These are phyloP conservation scores for Halcyon senegalensis DNA, from an alignment of 2,113 vertebrate genomes.

Conservation along the genomic window DNA sequence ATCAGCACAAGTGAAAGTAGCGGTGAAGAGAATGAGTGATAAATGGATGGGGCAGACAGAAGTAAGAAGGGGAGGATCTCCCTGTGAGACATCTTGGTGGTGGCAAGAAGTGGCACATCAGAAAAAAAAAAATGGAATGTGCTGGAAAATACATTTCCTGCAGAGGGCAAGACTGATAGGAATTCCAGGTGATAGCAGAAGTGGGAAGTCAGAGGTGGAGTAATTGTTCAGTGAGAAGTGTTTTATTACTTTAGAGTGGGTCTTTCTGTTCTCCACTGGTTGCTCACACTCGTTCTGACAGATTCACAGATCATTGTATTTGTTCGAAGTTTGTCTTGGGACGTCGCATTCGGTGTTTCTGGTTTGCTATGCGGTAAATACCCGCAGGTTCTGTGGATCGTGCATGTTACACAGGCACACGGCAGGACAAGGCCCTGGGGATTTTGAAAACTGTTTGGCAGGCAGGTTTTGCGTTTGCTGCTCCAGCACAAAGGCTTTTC, in stretches of 20 bases:
- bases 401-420: not conserved
- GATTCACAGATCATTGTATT: not conserved
- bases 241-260: not conserved
- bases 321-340: not conserved
- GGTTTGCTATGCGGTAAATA: not conserved
- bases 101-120: not conserved
- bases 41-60: not conserved
- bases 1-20: not conserved
- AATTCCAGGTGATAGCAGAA: not conserved
- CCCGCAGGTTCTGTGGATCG: too few species aligned
- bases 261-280: not conserved
- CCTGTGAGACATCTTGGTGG: not conserved
- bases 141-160: not conserved
- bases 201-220: not conserved
- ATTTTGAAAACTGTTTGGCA: not conserved
- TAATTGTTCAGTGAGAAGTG: not conserved
- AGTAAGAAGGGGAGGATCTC: not conserved
- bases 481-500: not conserved
- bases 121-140: not conserved
- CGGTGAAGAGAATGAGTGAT: not conserved
- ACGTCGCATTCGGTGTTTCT: not conserved
- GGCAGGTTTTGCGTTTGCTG: not conserved
- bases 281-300: not conserved
- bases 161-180: not conserved
- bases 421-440: not conserved